These are phyloP conservation scores for Scaptodrosophila latifasciaeformis DNA, from an alignment of 2,888 invertebrate genomes.

Conservation along the genomic window DNA sequence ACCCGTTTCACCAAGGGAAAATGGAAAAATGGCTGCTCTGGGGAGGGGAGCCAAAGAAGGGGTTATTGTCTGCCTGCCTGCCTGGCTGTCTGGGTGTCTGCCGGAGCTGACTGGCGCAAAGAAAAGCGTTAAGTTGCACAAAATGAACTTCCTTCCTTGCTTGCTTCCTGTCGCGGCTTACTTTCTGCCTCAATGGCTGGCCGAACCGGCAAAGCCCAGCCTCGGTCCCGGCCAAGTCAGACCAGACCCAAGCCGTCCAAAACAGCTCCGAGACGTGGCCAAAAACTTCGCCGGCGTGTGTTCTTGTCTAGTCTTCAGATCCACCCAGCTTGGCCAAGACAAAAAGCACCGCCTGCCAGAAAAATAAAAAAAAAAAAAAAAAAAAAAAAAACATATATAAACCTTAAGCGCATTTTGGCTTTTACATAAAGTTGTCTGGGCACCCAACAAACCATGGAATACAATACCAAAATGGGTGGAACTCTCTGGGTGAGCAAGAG, in stretches of 20 bases:
- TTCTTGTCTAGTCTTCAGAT: too few relatives aligned
- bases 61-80: too few relatives aligned
- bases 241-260: too few relatives aligned
- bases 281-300: too few relatives aligned
- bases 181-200: conserved; percentile 14
- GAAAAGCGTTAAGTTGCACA: conserved; percentile 63
- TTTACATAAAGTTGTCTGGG: conserved; percentile 39
- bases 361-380: conserved; percentile 23
- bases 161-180: conserved; percentile 41
- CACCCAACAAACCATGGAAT: not conserved
- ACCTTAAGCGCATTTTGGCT: conserved; percentile 48
- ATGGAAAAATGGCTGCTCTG: conserved; percentile 7
- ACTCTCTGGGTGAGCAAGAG: too few relatives aligned
- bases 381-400: conserved; percentile 29
- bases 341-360: too few relatives aligned
- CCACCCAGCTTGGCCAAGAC: too few relatives aligned
- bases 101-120: conserved; percentile 10
- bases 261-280: too few relatives aligned
- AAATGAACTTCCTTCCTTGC: conserved; percentile 60
- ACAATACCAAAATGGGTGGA: not conserved
- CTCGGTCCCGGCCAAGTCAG: too few relatives aligned
- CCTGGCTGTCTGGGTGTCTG: too few relatives aligned
- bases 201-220: too few relatives aligned
- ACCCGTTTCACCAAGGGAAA: conserved; percentile 15
- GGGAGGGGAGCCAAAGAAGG: conserved; percentile 13